A percentile compares a stretch with the other conserved stretches of the same genome.
These are phyloP conservation scores for Trachops cirrhosus DNA, from an alignment of 2,797 vertebrate species.

Conservation along the genomic window DNA sequence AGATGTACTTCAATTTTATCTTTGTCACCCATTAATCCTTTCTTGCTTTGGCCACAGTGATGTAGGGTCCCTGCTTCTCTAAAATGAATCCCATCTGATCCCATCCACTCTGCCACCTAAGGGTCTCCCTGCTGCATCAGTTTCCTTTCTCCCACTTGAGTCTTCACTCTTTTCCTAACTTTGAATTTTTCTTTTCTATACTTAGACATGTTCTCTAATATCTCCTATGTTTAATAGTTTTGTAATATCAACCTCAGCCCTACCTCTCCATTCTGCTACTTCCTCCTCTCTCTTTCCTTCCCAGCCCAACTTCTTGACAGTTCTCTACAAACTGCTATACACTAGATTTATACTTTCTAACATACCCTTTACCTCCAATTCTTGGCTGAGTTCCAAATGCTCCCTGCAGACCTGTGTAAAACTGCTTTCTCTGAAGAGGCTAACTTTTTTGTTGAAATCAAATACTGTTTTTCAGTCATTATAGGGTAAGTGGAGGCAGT, in stretches of 20 bases:
- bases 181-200: background rate
- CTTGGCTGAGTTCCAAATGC: background rate
- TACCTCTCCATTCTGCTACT: background rate
- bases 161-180: background rate
- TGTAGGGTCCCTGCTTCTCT: background rate
- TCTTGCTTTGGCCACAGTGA: background rate
- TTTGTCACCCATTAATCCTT: background rate
- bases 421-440: background rate
- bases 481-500: too few species aligned
- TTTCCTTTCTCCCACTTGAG: background rate
- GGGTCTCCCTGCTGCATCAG: background rate
- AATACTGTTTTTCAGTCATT: background rate
- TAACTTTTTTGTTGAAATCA: background rate
- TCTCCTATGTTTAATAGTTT: background rate
- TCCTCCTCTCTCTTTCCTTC: background rate
- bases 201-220: background rate
- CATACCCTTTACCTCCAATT: background rate
- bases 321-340: background rate
- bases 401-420: background rate
- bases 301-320: background rate
- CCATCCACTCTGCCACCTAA: background rate
- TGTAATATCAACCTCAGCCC: background rate
- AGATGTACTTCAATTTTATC: background rate
- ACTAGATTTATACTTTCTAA: background rate
- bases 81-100: background rate